A percentile compares a stretch with the other conserved stretches of the same genome.
Conservation (phyloP, 2,113 vertebrate species). For the Lota lota region DNA sequence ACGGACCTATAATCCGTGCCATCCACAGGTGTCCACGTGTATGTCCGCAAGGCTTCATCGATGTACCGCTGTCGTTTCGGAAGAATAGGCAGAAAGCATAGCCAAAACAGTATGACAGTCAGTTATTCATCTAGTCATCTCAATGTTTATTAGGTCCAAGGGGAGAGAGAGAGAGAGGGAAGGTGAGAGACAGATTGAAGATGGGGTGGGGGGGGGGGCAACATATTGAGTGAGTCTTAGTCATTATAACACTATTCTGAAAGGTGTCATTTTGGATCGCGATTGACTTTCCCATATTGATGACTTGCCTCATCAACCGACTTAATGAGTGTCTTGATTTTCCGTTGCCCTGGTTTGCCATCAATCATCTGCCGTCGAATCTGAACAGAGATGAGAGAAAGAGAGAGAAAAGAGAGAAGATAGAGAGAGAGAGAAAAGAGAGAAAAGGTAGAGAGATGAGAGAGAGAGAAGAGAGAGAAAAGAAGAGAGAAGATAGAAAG, state of each 20-base stretch:
- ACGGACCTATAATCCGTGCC: constrained; percentile 97
- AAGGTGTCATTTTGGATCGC: constrained; percentile 42
- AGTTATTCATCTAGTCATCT: constrained; percentile 8
- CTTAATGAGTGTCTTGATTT: constrained; percentile 93
- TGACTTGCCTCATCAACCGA: constrained; percentile 92
- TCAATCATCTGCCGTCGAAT: constrained; percentile 96
- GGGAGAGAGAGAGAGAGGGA: constrained; percentile 5
- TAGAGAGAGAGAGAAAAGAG: too few species aligned
- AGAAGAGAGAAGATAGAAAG: too few species aligned
- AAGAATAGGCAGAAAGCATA: neutral
- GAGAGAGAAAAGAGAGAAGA: neutral
- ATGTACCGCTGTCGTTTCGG: constrained; percentile 84
- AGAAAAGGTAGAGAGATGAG: neutral
- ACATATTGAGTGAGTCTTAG: constrained; percentile 33
- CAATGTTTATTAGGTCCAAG: neutral
- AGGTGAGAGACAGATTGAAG: neutral
- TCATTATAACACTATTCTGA: constrained; percentile 37
- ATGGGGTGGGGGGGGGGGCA: constrained; percentile 15
- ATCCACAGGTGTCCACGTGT: constrained; percentile 93
- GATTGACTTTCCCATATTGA: constrained; percentile 53
- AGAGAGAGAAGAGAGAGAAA: neutral
- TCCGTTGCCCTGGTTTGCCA: constrained; percentile 82
- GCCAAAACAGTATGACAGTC: constrained; percentile 20
- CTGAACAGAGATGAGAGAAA: constrained; percentile 57
- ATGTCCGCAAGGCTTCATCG: constrained; percentile 87